Evolutionary conservation across 2,113 vertebrate species (phyloP).

Genomic region (Coryphaenoides rupestris): DNA sequence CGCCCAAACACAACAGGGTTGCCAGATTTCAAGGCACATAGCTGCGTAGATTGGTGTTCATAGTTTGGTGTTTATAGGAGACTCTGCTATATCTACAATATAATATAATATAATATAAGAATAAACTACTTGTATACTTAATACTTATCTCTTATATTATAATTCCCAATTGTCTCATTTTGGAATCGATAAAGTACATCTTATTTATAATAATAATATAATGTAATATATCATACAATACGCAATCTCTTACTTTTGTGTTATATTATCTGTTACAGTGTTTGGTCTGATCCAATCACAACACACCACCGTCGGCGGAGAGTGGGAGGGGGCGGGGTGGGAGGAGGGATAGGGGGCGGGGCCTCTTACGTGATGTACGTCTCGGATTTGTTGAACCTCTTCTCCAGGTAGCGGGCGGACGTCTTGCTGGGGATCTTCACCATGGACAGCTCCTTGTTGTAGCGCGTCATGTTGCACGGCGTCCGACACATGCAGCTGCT

Average conservation of each 20-base stretch:
- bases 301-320: not conserved
- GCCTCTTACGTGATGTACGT: slow-evolving; percentile 93
- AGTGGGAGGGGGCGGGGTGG: not conserved
- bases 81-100: too few relatives aligned
- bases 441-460: slow-evolving; percentile 99
- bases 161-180: too few relatives aligned
- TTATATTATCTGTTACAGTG: not conserved
- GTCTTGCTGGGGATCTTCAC: slow-evolving; percentile 99
- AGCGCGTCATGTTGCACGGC: slow-evolving; percentile 95
- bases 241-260: too few relatives aligned
- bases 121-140: too few relatives aligned
- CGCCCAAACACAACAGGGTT: not conserved
- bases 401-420: slow-evolving; percentile 95
- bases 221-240: too few relatives aligned
- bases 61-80: too few relatives aligned
- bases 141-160: too few relatives aligned
- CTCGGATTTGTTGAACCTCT: slow-evolving; percentile 97
- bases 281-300: not conserved
- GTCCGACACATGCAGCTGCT: slow-evolving; percentile 91
- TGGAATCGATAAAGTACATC: too few relatives aligned
- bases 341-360: not conserved
- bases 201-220: too few relatives aligned
- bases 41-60: too few relatives aligned
- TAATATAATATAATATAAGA: too few relatives aligned
- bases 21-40: too few relatives aligned